Evolutionary conservation across 2,797 vertebrate species (phyloP), one percentile per base, ranked within the genome.

Genomic region (Oreonectes daqikongensis): DNA sequence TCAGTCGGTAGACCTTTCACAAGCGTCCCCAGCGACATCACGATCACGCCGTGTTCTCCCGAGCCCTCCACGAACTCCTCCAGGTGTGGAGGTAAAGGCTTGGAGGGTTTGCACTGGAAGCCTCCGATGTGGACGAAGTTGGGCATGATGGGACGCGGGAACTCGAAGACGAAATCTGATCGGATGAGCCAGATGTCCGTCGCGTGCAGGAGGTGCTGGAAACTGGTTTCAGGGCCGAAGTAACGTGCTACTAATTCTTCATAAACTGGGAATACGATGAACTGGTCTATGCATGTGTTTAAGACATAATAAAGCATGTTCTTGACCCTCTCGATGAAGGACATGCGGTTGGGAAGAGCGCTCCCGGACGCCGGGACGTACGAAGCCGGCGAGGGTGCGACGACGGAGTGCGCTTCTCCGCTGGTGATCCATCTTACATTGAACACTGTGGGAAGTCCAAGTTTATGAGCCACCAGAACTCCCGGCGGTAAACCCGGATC

Each of bases 91-190:
- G 89, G 46, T 32, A 94, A 79, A 20, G 90, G 87, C 38, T 88
- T 55, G 0, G 90, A 80, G 0, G 90, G 86, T 44, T 86, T 90
- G 79, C 92, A 92, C 78, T 94, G 93, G 70, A 94, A 93, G 3
- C 93, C 92, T 1, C 92, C 93, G 0, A 94, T 88, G 78, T 94
- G 94, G 15, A 85, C 79, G 0, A 93, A 42, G 76, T 94, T 94
- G 3, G 93, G 93, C 92, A 93, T 90, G 15, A 90, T 92, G 0
- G 93, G 93, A 40, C 92, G 84, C 0, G 93, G 92, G 67, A 92
- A 94, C 64, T 94, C 93, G 52, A 94, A 92, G 26, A 92, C 86
- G 77, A 93, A 94, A 78, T 94, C 91, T 4, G 90, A 85, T 64
- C 92, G 90, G 87, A 94, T 92, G 6, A 94, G 89, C 90, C 92